Evolutionary conservation across 2,797 vertebrate genomes (phyloP).

Genomic region (Oreonectes daqikongensis): DNA sequence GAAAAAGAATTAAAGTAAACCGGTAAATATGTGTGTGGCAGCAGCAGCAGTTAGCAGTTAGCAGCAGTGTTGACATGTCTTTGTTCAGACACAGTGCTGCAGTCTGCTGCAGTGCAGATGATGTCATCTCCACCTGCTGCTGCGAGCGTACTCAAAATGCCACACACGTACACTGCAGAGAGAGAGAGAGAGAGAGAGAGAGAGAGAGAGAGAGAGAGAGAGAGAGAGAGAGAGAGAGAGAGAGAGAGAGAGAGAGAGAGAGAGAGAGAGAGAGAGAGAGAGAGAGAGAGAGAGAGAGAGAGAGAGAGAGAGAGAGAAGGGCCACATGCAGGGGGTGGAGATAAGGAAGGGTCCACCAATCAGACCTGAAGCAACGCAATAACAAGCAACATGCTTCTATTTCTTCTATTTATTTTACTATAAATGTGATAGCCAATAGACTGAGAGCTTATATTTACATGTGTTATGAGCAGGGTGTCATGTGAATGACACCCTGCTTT

Average conservation of each 20-base stretch:
- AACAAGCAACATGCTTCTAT: conserved; percentile 58
- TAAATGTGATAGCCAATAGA: conserved; percentile 64
- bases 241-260: conserved; percentile 59
- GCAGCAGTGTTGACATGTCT: conserved; percentile 80
- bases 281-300: conserved; percentile 54
- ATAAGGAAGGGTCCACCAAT: conserved; percentile 65
- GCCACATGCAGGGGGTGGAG: conserved; percentile 67
- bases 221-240: too few species aligned
- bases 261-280: conserved; percentile 72
- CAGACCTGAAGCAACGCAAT: conserved; percentile 69
- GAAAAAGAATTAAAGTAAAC: conserved; percentile 9
- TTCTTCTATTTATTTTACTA: conserved; percentile 21
- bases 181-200: conserved; percentile 54
- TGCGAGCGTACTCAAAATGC: conserved; percentile 78
- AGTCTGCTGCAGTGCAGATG: conserved; percentile 91
- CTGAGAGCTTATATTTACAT: conserved; percentile 11
- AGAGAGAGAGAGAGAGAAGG: conserved; percentile 54
- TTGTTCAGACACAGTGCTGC: conserved; percentile 85
- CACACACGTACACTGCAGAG: conserved; percentile 82
- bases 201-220: too few species aligned
- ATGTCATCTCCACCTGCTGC: conserved; percentile 81
- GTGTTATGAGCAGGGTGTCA: not conserved
- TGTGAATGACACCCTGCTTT: too few species aligned
- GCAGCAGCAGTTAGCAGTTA: conserved; percentile 71
- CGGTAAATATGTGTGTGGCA: conserved; percentile 45